Evolutionary conservation across 1,140 invertebrate genomes (phyloP), one percentile per base, ranked within the genome.

Genomic region (Gonatopus flavifemur): DNA sequence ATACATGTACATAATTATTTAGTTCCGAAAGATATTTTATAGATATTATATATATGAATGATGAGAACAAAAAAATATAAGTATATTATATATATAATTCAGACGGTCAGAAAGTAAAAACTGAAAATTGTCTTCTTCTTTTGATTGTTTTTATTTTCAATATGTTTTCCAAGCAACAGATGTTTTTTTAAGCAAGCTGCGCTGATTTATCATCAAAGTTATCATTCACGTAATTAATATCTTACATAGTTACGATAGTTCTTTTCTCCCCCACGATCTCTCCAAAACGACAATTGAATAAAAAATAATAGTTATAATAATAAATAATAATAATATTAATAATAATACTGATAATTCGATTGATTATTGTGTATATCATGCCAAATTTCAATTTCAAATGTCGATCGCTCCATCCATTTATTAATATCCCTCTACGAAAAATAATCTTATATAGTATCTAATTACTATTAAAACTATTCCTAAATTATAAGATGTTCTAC

Each of bases 301-400:
- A 18, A 45, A 45, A 31, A 40, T 10, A 36, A 53, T 25, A n/a
- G n/a, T n/a, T n/a, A n/a, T n/a, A n/a, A n/a, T n/a, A n/a, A n/a
- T n/a, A n/a, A n/a, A n/a, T n/a, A n/a, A n/a, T n/a, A n/a, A n/a
- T n/a, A n/a, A n/a, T n/a, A n/a, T n/a, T n/a, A n/a, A n/a, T n/a
- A n/a, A n/a, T n/a, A n/a, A 15, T 33, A 45, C 18, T 35, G 46
- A 50, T 49, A 38, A 33, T 49, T n/a, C n/a, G n/a, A n/a, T n/a
- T n/a, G n/a, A 54, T 42, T 43, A 52, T 49, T 59, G 42, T n/a
- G n/a, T 56, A 56, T 66, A 64, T 61, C 64, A 69, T 69, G 67
- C 67, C 67, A 70, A 70, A 70, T 51, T n/a, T 44, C 52, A 64
- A 65, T 60, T 63, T 66, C 62, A 48, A 65, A 55, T 57, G 54